Conservation (phyloP, 37 sponge, comb jelly and placozoan species). For the Halisarca cf. caerulea region DNA sequence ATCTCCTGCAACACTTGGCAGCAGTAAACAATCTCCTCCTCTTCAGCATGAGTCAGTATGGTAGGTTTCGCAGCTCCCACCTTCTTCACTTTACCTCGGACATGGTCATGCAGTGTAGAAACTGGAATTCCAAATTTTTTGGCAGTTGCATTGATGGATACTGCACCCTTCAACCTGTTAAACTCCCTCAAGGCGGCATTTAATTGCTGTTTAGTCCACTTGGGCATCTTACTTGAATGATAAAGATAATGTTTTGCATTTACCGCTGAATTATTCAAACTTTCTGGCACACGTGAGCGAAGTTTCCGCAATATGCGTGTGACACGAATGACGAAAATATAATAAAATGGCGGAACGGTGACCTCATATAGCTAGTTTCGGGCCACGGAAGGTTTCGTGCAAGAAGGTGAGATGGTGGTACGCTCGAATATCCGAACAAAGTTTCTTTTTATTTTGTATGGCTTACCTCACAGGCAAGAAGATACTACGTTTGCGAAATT, state of each 20-base stretch:
- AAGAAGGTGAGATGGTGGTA: neutral
- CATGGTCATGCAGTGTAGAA: constrained; percentile 42
- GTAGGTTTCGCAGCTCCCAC: constrained; percentile 41
- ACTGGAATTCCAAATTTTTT: constrained; percentile 45
- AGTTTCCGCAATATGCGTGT: neutral
- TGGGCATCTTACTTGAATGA: neutral
- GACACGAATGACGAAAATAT: neutral
- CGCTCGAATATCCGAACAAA: neutral
- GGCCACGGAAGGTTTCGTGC: neutral
- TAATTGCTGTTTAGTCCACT: constrained; percentile 2
- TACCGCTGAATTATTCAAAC: constrained; percentile 12
- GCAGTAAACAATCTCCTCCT: constrained; percentile 39
- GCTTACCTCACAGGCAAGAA: neutral
- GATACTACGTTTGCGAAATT: constrained; percentile 11
- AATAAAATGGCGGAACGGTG: neutral
- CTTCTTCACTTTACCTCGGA: neutral
- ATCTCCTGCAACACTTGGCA: constrained; percentile 38
- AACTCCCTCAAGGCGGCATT: constrained; percentile 10
- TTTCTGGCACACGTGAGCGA: neutral
- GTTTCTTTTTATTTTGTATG: neutral
- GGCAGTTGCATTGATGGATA: neutral
- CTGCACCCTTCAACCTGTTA: neutral
- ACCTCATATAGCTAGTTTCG: constrained; percentile 8
- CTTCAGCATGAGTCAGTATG: constrained; percentile 21
- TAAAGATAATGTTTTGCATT: neutral